These are phyloP conservation scores for Papilio polytes DNA, from an alignment of 1,140 invertebrate genomes.

Conservation along the genomic window DNA sequence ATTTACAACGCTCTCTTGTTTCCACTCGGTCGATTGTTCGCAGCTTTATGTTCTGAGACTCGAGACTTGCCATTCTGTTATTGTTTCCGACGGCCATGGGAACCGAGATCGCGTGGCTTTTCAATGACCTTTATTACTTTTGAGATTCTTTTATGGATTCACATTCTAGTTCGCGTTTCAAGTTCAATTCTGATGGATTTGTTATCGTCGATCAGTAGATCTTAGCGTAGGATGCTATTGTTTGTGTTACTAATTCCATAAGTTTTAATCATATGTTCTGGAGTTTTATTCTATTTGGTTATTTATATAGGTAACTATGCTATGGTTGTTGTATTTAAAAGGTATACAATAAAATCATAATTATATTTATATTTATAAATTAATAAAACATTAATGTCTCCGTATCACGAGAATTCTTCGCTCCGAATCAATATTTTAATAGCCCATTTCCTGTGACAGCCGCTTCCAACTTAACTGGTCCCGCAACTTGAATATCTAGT, in stretches of 20 bases:
- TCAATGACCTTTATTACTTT: constrained; percentile 65
- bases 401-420: constrained; percentile 45
- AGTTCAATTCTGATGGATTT: constrained; percentile 54
- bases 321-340: background rate
- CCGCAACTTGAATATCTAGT: constrained; percentile 28
- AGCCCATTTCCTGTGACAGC: constrained; percentile 48
- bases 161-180: constrained; percentile 52
- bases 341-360: background rate
- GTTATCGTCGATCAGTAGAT: background rate
- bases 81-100: constrained; percentile 78
- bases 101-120: constrained; percentile 63
- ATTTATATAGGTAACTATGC: background rate
- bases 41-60: constrained; percentile 69
- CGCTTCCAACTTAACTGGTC: constrained; percentile 41
- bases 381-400: constrained; percentile 44
- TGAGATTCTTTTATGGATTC: constrained; percentile 53
- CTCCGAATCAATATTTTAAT: constrained; percentile 54
- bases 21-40: constrained; percentile 79
- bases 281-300: background rate
- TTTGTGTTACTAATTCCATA: background rate
- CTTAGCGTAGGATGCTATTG: background rate
- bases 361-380: too few species aligned
- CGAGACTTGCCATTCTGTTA: constrained; percentile 71
- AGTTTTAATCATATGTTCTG: background rate
- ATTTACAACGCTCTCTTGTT: constrained; percentile 82